Evolutionary conservation across 2,888 invertebrate genomes (phyloP), one percentile per base, ranked within the genome.

Genomic region (Phorcus lineatus): DNA sequence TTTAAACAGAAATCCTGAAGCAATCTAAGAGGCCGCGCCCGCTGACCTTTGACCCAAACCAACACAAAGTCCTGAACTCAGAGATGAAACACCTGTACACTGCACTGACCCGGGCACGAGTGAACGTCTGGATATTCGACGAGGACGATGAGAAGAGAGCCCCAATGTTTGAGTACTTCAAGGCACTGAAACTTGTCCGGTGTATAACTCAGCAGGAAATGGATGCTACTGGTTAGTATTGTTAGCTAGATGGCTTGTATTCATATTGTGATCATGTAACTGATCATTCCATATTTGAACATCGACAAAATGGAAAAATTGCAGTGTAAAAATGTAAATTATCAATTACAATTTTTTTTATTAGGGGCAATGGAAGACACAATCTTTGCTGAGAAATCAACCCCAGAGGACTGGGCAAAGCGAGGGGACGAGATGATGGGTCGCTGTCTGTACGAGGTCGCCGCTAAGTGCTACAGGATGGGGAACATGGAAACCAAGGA

Each of bases 51-150:
- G 87, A 90, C 81, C 84, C 90, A 7, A 87, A 88, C 47, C 86
- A 86, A 36, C 91, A 91, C 83, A 91, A 91, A 77, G 86, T 91
- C 28, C 82, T 91, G 77, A 91, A 90, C 83, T 89, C 90, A 1
- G 91, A 91, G 80, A 82, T 91, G 67, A 91, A 91, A 80, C 89
- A 91, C 28, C 81, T 91, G 77, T 91, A 91, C 85, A 91, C 91
- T 13, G 91, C 91, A 0, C 53, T 91, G 79, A 91, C 91, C 0
- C 80, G 91, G 19, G 91, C 91, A 0, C 76, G 91, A 1, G 91
- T 91, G 19, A 91, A 91, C 83, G 90, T 91, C 16, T 91, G 91
- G 91, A 89, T 91, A 19, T 91, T 90, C 86, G 91, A 91, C 78
- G 87, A 89, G 75, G 88, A 90, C 77, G 76, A 77, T 28, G 88